phyloP scores from a whole-genome alignment of 2,113 vertebrate genomes.

The Dromas ardeola region DNA sequence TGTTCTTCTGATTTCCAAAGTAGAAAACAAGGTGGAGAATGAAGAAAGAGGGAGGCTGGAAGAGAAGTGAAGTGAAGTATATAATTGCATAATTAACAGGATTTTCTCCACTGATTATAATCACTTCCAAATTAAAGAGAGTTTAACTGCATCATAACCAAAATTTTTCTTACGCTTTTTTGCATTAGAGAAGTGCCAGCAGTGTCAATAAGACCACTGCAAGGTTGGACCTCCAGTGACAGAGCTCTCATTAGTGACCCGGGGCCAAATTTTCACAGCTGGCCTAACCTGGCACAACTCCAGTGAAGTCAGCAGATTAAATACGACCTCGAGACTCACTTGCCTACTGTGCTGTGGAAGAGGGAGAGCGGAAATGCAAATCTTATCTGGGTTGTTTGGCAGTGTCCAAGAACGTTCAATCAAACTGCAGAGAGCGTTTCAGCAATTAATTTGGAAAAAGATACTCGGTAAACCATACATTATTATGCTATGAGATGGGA shows the following conservation, averaged over 20 bases:
- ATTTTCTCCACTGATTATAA: slow-evolving; percentile 70
- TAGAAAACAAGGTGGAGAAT: slow-evolving; percentile 57
- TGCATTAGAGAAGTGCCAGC: neutral
- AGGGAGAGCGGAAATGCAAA: neutral
- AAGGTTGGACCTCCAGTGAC: slow-evolving; percentile 8
- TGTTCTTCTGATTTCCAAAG: slow-evolving; percentile 56
- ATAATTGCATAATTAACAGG: slow-evolving; percentile 73
- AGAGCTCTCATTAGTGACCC: slow-evolving; percentile 41
- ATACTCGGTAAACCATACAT: rapidly evolving
- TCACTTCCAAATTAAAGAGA: slow-evolving; percentile 69
- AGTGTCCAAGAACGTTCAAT: neutral
- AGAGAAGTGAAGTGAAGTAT: slow-evolving; percentile 63
- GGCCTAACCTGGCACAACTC: neutral
- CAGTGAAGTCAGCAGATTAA: slow-evolving; percentile 32
- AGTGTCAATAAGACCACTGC: neutral
- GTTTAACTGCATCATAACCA: slow-evolving; percentile 50
- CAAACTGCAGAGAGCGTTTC: neutral
- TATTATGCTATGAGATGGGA: neutral
- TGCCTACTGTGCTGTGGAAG: neutral
- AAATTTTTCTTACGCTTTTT: neutral
- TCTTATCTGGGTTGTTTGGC: neutral
- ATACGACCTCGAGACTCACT: neutral
- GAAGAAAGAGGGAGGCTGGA: slow-evolving; percentile 54
- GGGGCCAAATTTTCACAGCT: slow-evolving; percentile 26
- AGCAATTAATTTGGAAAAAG: neutral